phyloP scores from a whole-genome alignment of 2,113 vertebrate species.

The Microtus montanus region DNA sequence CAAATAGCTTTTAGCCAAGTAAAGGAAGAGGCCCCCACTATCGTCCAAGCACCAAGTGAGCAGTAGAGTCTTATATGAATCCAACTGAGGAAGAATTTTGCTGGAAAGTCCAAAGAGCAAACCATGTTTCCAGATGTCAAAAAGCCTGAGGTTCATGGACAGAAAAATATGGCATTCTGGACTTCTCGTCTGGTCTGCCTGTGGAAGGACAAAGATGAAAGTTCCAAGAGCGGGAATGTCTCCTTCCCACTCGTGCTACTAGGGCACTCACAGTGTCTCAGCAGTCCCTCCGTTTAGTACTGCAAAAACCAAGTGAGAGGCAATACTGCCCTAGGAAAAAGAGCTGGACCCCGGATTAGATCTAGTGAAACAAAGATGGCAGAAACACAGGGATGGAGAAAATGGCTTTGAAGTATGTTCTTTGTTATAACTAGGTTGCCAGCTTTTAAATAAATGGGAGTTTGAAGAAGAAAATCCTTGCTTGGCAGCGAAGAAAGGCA shows the following conservation, averaged over 20 bases:
- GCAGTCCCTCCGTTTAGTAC: constrained; percentile 56
- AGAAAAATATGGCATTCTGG: constrained; percentile 67
- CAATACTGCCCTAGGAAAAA: constrained; percentile 61
- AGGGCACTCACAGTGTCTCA: constrained; percentile 49
- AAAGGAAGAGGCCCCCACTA: constrained; percentile 79
- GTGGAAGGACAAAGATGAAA: constrained; percentile 74
- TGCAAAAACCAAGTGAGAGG: constrained; percentile 68
- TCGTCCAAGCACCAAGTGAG: constrained; percentile 77
- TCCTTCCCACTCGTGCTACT: constrained; percentile 66
- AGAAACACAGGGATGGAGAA: constrained; percentile 81
- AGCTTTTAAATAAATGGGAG: constrained; percentile 79
- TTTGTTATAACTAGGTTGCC: constrained; percentile 84
- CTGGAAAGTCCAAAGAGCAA: constrained; percentile 83
- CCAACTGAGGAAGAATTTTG: constrained; percentile 82
- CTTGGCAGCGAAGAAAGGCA: constrained; percentile 76
- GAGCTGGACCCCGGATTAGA: constrained; percentile 69
- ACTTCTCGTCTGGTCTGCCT: constrained; percentile 79
- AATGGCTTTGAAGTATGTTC: constrained; percentile 84
- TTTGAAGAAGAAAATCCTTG: constrained; percentile 77
- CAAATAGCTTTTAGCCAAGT: constrained; percentile 80
- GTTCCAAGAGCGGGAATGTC: constrained; percentile 79
- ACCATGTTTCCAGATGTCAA: constrained; percentile 87
- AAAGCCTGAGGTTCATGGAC: constrained; percentile 78
- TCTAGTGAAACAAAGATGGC: constrained; percentile 83
- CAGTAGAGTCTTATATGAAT: constrained; percentile 81